Evolutionary conservation across 2,113 vertebrate genomes (phyloP), one percentile per base, ranked within the genome.

Genomic region (Takifugu bimaculatus): DNA sequence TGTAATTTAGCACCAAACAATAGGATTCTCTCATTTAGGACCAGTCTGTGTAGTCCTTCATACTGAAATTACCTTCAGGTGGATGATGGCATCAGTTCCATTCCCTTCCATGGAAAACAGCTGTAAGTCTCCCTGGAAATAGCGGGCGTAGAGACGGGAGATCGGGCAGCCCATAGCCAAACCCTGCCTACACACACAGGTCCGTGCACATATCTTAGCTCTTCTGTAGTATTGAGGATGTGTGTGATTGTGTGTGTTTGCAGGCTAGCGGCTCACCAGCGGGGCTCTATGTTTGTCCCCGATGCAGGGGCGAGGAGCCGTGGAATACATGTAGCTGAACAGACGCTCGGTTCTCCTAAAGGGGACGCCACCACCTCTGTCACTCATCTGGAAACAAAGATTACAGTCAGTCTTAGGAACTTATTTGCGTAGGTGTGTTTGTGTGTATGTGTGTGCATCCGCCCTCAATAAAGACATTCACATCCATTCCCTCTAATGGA

Each of bases 241-340:
- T n/a, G 5, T 49, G 20, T 15, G 6, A 28, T 6, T 54, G 28
- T 53, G 29, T 44, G 26, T 50, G 15, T 52, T 5, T n/a, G 43
- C 50, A 28, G 48, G 42, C 29, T 11, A 26, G 20, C 9, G n/a
- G 3, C 61, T 75, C 55, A 95, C 92, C 91, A 94, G 58, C 0
- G 94, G 93, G 0, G 93, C 87, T 1, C 92, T 91, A 26, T 91
- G 91, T 0, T 87, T 77, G 68, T 82, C 75, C 51, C 85, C 91
- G 0, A 86, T 79, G 53, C 87, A 84, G 0, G 94, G 94, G 15
- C 87, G 89, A 50, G 94, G 94, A 0, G 94, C 94, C 0, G 94
- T 95, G 26, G 93, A 93, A 70, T 95, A 96, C 92, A 95, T 88
- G 83, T 96, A 96, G 79, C 94, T 95, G 87, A 96, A 96, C 50